These are phyloP conservation scores for Drosophila kanapiae DNA, from an alignment of 1,140 invertebrate genomes.

Conservation along the genomic window DNA sequence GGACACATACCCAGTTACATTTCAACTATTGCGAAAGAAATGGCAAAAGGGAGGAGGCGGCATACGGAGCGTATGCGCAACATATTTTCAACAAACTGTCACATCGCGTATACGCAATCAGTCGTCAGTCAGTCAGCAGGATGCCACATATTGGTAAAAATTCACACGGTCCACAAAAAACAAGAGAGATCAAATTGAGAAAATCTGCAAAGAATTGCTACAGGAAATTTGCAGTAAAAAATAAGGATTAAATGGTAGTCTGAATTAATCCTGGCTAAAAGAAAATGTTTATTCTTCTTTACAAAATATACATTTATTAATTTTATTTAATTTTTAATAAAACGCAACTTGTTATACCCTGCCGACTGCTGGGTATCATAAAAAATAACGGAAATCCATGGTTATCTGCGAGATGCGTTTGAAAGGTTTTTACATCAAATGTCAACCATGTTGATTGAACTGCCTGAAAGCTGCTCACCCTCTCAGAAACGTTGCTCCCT, in stretches of 20 bases:
- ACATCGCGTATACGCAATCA: conserved; percentile 81
- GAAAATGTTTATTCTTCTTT: background rate
- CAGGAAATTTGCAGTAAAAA: background rate
- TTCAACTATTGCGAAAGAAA: conserved; percentile 43
- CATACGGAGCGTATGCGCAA: conserved; percentile 67
- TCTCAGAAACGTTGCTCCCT: too few species aligned
- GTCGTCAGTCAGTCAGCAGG: conserved; percentile 58
- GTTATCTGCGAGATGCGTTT: conserved; percentile 48
- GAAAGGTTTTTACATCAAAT: conserved; percentile 64
- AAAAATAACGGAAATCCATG: conserved; percentile 37
- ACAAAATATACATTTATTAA: background rate
- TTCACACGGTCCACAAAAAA: conserved; percentile 34
- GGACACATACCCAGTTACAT: conserved; percentile 20
- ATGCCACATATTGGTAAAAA: conserved; percentile 61
- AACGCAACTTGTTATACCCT: background rate
- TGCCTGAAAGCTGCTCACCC: conserved; percentile 27
- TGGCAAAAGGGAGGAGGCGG: conserved; percentile 1
- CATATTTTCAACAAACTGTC: conserved; percentile 71
- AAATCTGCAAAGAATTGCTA: background rate
- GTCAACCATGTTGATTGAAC: conserved; percentile 67
- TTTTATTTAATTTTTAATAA: background rate
- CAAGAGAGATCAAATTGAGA: conserved; percentile 1
- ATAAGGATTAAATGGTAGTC: too few species aligned
- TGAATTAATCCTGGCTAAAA: background rate
- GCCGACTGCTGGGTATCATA: conserved; percentile 10